phyloP scores from a whole-genome alignment of 2,888 invertebrate genomes.

The Hypercompe scribonia region DNA sequence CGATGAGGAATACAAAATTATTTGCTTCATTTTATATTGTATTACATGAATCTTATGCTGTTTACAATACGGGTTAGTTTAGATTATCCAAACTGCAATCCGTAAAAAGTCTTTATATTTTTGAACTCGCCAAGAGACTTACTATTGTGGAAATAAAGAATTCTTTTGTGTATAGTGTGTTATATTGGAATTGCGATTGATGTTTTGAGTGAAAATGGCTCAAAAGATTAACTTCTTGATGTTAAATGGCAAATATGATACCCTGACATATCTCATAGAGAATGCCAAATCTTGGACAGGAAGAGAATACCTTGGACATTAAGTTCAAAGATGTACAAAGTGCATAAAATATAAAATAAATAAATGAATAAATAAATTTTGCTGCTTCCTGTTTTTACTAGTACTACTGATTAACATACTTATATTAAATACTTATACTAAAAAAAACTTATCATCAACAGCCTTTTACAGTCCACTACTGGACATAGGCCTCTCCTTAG shows the following conservation, averaged over 20 bases:
- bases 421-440: too few species aligned
- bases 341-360: too few species aligned
- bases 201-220: not conserved
- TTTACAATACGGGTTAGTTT: conserved; percentile 23
- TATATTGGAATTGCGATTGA: not conserved
- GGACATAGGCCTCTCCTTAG: too few species aligned
- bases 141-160: conserved; percentile 48
- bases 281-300: not conserved
- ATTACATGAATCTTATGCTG: conserved; percentile 38
- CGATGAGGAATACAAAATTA: conserved; percentile 39
- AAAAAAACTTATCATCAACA: too few species aligned
- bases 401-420: too few species aligned
- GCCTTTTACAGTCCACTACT: too few species aligned
- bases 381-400: too few species aligned
- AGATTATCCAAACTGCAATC: conserved; percentile 29
- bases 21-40: conserved; percentile 18
- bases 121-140: conserved; percentile 29
- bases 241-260: not conserved
- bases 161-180: conserved; percentile 34
- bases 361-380: too few species aligned
- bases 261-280: not conserved
- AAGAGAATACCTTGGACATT: too few species aligned
- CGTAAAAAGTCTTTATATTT: conserved; percentile 10
- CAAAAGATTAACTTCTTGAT: not conserved
- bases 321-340: too few species aligned